A percentile compares a stretch with the other conserved stretches of the same genome.
Evolutionary conservation across 2,888 invertebrate genomes (phyloP).

Genomic region (Melanophora roralis): DNA sequence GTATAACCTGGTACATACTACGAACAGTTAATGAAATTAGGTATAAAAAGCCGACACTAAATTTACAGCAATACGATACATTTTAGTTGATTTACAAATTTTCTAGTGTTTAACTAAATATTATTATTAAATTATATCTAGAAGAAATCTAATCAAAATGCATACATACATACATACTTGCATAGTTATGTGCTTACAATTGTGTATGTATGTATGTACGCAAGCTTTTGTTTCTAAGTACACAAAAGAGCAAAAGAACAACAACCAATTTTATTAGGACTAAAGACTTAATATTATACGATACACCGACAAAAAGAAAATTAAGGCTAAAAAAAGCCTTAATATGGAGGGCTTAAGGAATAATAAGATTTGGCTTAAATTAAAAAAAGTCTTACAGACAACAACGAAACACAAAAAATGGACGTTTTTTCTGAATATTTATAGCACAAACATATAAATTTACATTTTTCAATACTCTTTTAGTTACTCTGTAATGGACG

Average conservation of each 20-base stretch:
- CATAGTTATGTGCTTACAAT: not conserved
- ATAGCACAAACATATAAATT: conserved; percentile 23
- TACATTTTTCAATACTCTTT: not conserved
- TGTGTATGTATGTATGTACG: not conserved
- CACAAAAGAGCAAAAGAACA: conserved; percentile 1
- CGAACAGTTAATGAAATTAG: too few species aligned
- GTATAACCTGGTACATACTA: conserved; percentile 7
- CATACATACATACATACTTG: not conserved
- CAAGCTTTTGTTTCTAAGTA: too few species aligned
- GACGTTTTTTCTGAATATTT: conserved; percentile 55
- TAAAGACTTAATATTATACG: not conserved
- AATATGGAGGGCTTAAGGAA: conserved; percentile 24
- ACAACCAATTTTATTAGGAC: conserved; percentile 52
- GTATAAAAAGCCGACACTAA: too few species aligned
- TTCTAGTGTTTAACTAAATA: conserved; percentile 39
- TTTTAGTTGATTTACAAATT: conserved; percentile 10
- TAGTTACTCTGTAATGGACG: conserved; percentile 16
- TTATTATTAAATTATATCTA: conserved; percentile 32
- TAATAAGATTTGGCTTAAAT: not conserved
- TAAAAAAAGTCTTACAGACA: conserved; percentile 51
- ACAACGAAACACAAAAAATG: conserved; percentile 45
- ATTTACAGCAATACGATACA: too few species aligned
- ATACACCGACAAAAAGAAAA: not conserved
- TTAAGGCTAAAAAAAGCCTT: conserved; percentile 1
- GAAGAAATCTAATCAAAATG: not conserved